Evolutionary conservation across 2,797 vertebrate genomes (phyloP), one percentile per base, ranked within the genome.

Genomic region (Bufotes viridis): DNA sequence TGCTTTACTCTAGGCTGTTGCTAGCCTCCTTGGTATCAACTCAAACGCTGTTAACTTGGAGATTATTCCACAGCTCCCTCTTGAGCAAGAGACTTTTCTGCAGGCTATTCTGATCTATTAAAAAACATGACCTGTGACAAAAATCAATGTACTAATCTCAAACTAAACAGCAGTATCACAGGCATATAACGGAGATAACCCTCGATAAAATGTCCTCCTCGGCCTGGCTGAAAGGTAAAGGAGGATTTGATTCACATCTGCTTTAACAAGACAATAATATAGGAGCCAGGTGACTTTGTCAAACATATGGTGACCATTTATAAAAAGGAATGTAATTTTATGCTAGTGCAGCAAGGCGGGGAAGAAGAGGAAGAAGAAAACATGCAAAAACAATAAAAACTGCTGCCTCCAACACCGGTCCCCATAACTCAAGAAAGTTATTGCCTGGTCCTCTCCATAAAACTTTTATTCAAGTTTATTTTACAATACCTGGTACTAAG

Each of bases 121-220:
- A 94, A 95, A 95, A 95, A 93, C 94, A 94, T 92, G 92, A 94
- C 93, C 92, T 94, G 91, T 92, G 92, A 95, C 93, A 94, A 94
- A 95, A 96, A 96, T 94, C 94, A 93, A 92, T 94, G 93, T 87
- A 88, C 90, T 95, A 93, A 95, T 95, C 93, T 94, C 91, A 94
- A 93, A 88, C 82, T 92, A 94, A 95, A 92, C 91, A 94, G 90
- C 89, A 87, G 91, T 94, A 94, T 94, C 93, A 93, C 91, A 93
- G 92, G 89, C 90, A 92, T 90, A 91, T 91, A 92, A 91, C 90
- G 89, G 83, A 93, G 90, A 93, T 91, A 94, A 92, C 88, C 82
- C 90, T 90, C 92, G 85, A 93, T 91, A 93, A 93, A 93, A 94
- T 58, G 86, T 90, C 90, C 88, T 90, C 90, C 88, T 82, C 79